phyloP scores from a whole-genome alignment of 2,888 invertebrate species.

The Argynnis bischoffii region DNA sequence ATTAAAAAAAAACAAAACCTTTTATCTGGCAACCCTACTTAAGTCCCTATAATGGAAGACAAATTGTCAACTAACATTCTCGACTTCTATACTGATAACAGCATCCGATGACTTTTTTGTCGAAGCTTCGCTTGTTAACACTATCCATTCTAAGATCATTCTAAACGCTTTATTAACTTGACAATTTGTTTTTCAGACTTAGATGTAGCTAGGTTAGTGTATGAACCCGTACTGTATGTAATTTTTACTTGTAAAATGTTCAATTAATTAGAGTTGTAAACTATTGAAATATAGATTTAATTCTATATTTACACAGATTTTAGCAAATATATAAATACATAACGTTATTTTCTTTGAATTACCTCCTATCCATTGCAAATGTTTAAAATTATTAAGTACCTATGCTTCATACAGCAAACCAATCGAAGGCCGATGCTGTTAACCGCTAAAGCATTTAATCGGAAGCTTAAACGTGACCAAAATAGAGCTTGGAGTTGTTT shows the following conservation, averaged over 20 bases:
- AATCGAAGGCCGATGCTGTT: conserved; percentile 48
- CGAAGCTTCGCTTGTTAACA: conserved; percentile 80
- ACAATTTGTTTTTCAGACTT: conserved; percentile 80
- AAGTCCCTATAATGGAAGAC: conserved; percentile 61
- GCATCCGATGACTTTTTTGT: conserved; percentile 71
- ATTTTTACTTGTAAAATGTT: conserved; percentile 19
- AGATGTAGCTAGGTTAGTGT: conserved; percentile 68
- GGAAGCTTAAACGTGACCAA: conserved; percentile 79
- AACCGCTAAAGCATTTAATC: conserved; percentile 68
- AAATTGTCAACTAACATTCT: conserved; percentile 82
- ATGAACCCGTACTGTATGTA: conserved; percentile 65
- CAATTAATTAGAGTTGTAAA: conserved; percentile 2
- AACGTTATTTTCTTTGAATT: not conserved
- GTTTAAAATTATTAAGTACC: conserved; percentile 55
- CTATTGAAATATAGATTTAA: conserved; percentile 3
- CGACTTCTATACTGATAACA: conserved; percentile 78
- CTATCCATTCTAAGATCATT: conserved; percentile 57
- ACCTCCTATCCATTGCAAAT: conserved; percentile 22
- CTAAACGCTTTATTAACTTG: conserved; percentile 79
- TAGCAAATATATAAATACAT: not conserved
- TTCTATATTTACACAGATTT: not conserved
- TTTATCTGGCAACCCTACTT: conserved; percentile 20
- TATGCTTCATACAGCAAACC: conserved; percentile 58
- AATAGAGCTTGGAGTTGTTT: conserved; percentile 75
- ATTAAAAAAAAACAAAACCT: not conserved